Evolutionary conservation across 23 tunicate genomes (phyloP), one percentile per base, ranked within the genome.

Genomic region (Trididemnum miniatum): DNA sequence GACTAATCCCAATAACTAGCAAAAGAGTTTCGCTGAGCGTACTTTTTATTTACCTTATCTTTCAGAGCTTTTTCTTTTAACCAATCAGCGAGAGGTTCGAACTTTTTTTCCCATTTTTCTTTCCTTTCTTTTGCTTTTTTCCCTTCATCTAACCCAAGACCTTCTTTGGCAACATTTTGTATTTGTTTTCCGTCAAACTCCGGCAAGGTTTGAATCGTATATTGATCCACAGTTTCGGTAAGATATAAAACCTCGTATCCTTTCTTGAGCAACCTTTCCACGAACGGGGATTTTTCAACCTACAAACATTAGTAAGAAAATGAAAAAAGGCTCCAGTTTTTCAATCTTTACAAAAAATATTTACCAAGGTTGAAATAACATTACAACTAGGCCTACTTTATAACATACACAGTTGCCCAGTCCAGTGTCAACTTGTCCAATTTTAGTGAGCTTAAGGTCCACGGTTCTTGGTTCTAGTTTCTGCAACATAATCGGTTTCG

Each of bases 151-250:
- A 93, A 39, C 2, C 89, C 99, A 20, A 89, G 81, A 27, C 99
- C 99, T 81, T 96, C 97, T 85, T 96, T 96, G 76, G 99, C 97
- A 15, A 96, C 99, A 82, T 91, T 91, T 75, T 91, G 97, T 82
- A 96, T 87, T 80, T 92, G 57, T 69, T 96, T 96, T 32, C 97
- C 99, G 69, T 96, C 99, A 57, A 87, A 96, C 77, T 96, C 99
- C 1, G 97, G 97, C 35, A 96, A 86, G 65, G 93, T 90, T 81
- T 96, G 99, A 57, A 96, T 84, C 35, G 97, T 91, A 94, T 96
- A 96, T 57, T 96, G 97, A 77, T 96, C 99, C 23, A 96, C 94
- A 0, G 99, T 89, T 65, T 96, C 99, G 27, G 89, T 84, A 27
- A 96, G 77, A 71, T 96, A 96, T 30, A 96, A 0, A 32, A 96